A percentile compares a stretch with the other conserved stretches of the same genome.
phyloP scores from a whole-genome alignment of 2,797 vertebrate species.

The Aulostomus chinensis region DNA sequence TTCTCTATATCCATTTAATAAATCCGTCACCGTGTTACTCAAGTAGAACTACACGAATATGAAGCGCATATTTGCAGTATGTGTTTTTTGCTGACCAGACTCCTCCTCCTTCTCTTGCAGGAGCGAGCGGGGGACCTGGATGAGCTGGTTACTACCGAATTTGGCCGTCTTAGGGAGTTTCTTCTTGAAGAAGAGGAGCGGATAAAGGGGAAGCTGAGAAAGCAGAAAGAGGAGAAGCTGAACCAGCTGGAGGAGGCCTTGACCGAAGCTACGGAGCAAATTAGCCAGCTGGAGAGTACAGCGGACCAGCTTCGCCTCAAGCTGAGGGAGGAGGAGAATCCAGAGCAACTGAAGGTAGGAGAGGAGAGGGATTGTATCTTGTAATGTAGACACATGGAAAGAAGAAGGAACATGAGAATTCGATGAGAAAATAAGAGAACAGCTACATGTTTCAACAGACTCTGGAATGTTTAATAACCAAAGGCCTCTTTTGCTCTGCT shows the following conservation, averaged over 20 bases:
- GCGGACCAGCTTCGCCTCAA: slow-evolving; percentile 58
- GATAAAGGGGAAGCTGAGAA: slow-evolving; percentile 63
- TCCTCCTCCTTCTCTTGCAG: slow-evolving; percentile 38
- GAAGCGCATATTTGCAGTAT: too few species aligned
- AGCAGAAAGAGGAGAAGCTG: slow-evolving; percentile 70
- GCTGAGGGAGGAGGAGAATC: slow-evolving; percentile 72
- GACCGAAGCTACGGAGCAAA: slow-evolving; percentile 66
- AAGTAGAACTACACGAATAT: too few species aligned
- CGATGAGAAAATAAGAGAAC: background rate
- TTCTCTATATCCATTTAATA: too few species aligned
- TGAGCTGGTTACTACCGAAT: slow-evolving; percentile 65
- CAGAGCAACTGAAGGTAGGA: slow-evolving; percentile 72
- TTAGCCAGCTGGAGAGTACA: slow-evolving; percentile 64
- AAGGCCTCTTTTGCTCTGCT: slow-evolving; percentile 11
- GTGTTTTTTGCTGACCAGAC: background rate
- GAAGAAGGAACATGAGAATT: background rate
- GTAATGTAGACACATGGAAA: fast-evolving
- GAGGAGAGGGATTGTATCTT: background rate
- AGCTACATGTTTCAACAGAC: slow-evolving; percentile 12
- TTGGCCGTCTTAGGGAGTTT: slow-evolving; percentile 67
- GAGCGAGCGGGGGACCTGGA: slow-evolving; percentile 63
- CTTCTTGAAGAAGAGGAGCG: slow-evolving; percentile 68
- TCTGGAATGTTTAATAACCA: slow-evolving; percentile 19
- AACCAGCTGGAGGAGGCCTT: slow-evolving; percentile 66
- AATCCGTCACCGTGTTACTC: too few species aligned